Evolutionary conservation across 2,888 invertebrate genomes (phyloP).

Genomic region (Ypsolopha sequella): DNA sequence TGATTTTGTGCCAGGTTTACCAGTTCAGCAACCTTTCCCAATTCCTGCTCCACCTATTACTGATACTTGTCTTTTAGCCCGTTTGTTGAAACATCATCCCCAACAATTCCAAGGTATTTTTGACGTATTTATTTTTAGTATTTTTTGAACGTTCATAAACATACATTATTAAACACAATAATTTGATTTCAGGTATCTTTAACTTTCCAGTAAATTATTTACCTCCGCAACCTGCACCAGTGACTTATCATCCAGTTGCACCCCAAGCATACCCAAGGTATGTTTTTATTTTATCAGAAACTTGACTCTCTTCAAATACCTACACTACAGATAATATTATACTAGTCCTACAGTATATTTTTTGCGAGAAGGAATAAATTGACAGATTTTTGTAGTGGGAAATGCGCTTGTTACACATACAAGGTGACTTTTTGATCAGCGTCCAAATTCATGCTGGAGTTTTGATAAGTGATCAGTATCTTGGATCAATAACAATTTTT

Average conservation of each 20-base stretch:
- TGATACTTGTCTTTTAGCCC: slow-evolving; percentile 38
- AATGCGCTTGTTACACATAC: no score
- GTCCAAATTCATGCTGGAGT: no score
- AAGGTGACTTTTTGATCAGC: no score
- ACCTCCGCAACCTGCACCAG: slow-evolving; percentile 12
- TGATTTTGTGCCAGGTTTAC: not conserved
- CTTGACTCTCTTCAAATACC: no score
- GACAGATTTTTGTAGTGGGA: no score
- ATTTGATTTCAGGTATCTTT: slow-evolving; percentile 21
- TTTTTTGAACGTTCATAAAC: no score
- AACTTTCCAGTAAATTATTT: slow-evolving; percentile 18
- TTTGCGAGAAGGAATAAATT: no score
- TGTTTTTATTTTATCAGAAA: slow-evolving; percentile 1
- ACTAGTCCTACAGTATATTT: no score
- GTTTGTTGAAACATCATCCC: slow-evolving; percentile 34
- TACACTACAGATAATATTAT: no score
- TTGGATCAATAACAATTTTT: no score
- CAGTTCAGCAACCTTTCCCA: not conserved
- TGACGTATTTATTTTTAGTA: not conserved
- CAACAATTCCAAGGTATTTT: slow-evolving; percentile 30
- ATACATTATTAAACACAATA: no score
- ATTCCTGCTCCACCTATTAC: slow-evolving; percentile 18
- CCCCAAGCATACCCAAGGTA: slow-evolving; percentile 16
- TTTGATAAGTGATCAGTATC: no score
- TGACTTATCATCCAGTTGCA: not conserved